Evolutionary conservation across 2,797 vertebrate genomes (phyloP).

Genomic region (Pangasius macronema): DNA sequence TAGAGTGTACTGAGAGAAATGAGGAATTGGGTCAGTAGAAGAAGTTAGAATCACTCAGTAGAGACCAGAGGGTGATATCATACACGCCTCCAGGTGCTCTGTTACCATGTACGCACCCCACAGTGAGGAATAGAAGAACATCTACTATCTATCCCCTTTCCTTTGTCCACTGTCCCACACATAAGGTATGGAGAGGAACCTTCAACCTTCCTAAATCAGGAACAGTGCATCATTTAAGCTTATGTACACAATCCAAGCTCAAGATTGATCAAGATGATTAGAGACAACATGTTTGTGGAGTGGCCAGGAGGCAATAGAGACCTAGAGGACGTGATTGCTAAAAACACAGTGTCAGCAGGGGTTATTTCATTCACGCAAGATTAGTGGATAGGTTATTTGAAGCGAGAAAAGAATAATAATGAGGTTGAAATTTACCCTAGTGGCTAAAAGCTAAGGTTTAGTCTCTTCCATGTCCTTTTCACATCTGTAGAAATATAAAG

Average conservation of each 20-base stretch:
- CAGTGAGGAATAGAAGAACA: constrained; percentile 42
- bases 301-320: constrained; percentile 68
- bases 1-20: not conserved
- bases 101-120: constrained; percentile 76
- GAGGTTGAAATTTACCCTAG: constrained; percentile 81
- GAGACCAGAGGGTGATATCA: constrained; percentile 47
- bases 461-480: constrained; percentile 82
- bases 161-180: constrained; percentile 19
- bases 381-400: constrained; percentile 71
- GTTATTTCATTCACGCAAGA: constrained; percentile 64
- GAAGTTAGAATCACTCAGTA: constrained; percentile 32
- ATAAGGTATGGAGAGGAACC: constrained; percentile 1
- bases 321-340: constrained; percentile 48
- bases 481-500: constrained; percentile 89
- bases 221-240: constrained; percentile 2
- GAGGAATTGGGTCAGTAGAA: constrained; percentile 24
- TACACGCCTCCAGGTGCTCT: constrained; percentile 65
- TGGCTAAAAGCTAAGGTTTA: constrained; percentile 83
- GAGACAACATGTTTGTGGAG: not conserved
- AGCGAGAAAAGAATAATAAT: constrained; percentile 63
- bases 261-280: constrained; percentile 9
- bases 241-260: not conserved
- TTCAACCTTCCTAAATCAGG: too few relatives aligned
- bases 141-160: not conserved
- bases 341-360: constrained; percentile 57